Percentiles rank a stretch among this genome's conserved stretches.
Evolutionary conservation across 2,113 vertebrate genomes (phyloP).

Genomic region (Hippopotamus amphibius): DNA sequence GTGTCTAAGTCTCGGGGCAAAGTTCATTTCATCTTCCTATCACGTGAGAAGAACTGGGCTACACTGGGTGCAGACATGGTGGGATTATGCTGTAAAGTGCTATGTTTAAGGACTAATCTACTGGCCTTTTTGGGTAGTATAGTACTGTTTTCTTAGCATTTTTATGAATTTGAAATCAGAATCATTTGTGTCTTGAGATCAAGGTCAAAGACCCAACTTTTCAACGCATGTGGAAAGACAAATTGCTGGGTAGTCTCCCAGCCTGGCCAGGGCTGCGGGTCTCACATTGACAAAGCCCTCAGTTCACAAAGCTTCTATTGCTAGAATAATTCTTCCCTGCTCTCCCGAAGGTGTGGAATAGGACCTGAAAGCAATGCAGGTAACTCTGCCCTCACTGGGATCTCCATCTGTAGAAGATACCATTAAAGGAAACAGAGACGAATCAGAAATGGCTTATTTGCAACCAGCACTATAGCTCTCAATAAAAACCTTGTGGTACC

Average conservation of each 20-base stretch:
- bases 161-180: not conserved
- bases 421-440: not conserved
- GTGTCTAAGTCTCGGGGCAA: not conserved
- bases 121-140: not conserved
- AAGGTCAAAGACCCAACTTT: constrained; percentile 1
- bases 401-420: not conserved
- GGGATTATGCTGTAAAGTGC: not conserved
- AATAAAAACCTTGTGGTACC: not conserved
- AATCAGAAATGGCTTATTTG: not conserved
- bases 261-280: fast-evolving
- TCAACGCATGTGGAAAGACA: not conserved
- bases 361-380: not conserved
- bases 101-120: not conserved
- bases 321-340: not conserved
- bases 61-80: not conserved
- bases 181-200: not conserved
- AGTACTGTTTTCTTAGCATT: not conserved
- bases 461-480: not conserved
- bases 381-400: not conserved
- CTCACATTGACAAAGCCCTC: not conserved
- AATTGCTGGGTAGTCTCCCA: not conserved
- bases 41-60: not conserved
- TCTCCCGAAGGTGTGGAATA: not conserved
- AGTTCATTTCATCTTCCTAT: not conserved
- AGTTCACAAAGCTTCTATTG: not conserved